Evolutionary conservation across 2,888 invertebrate species (phyloP).

Genomic region (Drosophila pseudotalamancana): DNA sequence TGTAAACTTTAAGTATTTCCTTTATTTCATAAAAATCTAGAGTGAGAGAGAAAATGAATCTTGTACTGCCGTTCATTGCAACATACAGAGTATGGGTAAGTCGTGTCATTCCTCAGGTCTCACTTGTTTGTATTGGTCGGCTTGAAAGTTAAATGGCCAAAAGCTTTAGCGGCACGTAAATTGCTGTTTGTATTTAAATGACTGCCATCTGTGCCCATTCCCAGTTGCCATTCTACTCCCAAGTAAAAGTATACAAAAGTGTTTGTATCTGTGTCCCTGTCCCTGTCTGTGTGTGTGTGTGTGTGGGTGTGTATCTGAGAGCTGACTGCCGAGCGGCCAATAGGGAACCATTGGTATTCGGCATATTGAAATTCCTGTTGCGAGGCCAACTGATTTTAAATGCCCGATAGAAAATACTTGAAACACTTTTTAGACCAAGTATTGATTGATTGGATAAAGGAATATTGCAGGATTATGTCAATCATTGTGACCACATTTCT

Average conservation of each 20-base stretch:
- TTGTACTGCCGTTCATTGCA: too few species aligned
- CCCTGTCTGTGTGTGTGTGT: not conserved
- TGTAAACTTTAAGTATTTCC: too few species aligned
- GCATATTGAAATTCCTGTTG: constrained; percentile 19
- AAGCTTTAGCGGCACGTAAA: constrained; percentile 33
- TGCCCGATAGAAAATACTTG: constrained; percentile 3
- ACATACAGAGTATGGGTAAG: constrained; percentile 3
- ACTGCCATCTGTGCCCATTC: constrained; percentile 6
- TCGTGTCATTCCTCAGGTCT: not conserved
- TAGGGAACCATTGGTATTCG: not conserved
- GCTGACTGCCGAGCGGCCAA: constrained; percentile 14
- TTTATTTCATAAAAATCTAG: too few species aligned
- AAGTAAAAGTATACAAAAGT: not conserved
- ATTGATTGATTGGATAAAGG: constrained; percentile 5
- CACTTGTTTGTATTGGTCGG: constrained; percentile 11
- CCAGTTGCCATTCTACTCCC: not conserved
- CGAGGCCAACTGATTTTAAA: constrained; percentile 14
- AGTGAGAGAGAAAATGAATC: too few species aligned
- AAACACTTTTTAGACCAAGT: constrained; percentile 2
- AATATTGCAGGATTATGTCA: too few species aligned
- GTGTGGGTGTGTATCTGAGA: not conserved
- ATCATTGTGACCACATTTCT: too few species aligned
- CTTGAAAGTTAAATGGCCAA: constrained; percentile 28
- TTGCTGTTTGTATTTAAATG: constrained; percentile 38
- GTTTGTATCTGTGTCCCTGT: not conserved